Conservation (phyloP, 2,888 invertebrate species). For the Philonicus albiceps region DNA sequence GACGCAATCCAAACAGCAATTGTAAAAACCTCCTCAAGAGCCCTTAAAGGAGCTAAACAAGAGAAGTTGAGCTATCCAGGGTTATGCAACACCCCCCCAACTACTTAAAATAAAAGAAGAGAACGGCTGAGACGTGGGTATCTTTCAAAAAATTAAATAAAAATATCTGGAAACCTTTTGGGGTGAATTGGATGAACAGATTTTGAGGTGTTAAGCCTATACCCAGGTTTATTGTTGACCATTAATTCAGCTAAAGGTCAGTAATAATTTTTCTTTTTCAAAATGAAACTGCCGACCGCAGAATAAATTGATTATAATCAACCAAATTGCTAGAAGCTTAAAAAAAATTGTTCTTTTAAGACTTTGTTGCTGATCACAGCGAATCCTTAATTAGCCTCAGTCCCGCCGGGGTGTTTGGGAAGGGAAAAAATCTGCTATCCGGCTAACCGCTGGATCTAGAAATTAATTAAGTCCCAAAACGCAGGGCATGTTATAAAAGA, state of each 20-base stretch:
- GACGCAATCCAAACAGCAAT: not conserved
- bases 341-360: not conserved
- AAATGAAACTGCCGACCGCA: not conserved
- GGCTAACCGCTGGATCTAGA: not conserved
- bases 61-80: not conserved
- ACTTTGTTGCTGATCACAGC: not conserved
- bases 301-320: not conserved
- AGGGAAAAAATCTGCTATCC: not conserved
- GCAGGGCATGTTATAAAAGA: not conserved
- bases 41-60: not conserved
- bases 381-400: not conserved
- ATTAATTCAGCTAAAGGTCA: not conserved
- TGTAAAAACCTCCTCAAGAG: not conserved
- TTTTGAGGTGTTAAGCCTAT: not conserved
- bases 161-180: not conserved
- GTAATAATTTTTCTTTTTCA: not conserved
- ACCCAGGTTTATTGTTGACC: not conserved
- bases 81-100: not conserved
- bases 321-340: not conserved
- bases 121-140: not conserved
- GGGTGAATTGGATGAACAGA: not conserved
- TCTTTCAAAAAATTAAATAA: not conserved
- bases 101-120: not conserved
- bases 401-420: not conserved
- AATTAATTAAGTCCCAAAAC: not conserved